Conservation (phyloP, 2,797 vertebrate genomes). For the Pitangus sulphuratus region DNA sequence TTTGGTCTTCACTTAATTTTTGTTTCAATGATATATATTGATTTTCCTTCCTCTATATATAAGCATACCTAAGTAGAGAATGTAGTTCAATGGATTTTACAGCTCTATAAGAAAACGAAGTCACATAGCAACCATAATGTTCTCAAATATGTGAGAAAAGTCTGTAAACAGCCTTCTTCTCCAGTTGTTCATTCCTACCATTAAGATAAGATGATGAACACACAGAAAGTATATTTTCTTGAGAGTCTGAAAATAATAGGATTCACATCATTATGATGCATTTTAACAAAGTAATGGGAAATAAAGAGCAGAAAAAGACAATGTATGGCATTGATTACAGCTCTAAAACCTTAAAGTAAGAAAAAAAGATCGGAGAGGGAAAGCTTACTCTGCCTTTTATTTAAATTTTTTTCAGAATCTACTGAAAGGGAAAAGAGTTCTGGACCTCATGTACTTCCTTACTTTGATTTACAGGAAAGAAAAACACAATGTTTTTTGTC, state of each 20-base stretch:
- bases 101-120: background rate
- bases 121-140: background rate
- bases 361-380: background rate
- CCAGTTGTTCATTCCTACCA: background rate
- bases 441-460: background rate
- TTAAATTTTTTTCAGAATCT: background rate
- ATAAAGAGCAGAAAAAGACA: background rate
- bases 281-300: background rate
- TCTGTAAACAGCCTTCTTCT: background rate
- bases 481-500: fast-evolving
- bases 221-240: background rate
- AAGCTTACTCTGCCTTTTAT: background rate
- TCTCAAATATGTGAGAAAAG: background rate
- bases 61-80: background rate
- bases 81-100: background rate
- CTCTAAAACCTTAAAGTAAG: background rate
- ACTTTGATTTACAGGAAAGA: background rate
- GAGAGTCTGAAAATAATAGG: background rate
- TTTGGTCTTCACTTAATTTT: background rate
- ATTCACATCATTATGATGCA: background rate
- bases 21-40: background rate
- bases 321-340: background rate
- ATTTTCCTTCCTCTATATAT: background rate
- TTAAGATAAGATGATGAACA: background rate
- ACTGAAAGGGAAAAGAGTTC: background rate